Conservation (phyloP, 2,888 invertebrate genomes). For the Stratiomys singularior region DNA sequence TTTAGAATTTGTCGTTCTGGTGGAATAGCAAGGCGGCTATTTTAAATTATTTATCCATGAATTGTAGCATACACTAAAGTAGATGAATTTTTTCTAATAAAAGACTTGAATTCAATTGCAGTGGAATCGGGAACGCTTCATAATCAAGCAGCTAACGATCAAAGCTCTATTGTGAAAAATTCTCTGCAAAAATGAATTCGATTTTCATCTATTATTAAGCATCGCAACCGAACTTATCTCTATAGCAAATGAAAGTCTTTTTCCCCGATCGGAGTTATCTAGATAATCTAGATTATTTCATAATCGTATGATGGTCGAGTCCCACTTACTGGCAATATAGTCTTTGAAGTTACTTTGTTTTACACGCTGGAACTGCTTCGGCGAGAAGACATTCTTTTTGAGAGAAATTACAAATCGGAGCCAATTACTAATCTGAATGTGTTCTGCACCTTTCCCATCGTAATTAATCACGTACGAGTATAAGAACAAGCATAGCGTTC, state of each 20-base stretch:
- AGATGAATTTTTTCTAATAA: no score
- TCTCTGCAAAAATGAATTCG: not conserved
- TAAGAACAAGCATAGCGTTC: not conserved
- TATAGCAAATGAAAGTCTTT: not conserved
- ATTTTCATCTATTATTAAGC: not conserved
- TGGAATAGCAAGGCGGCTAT: no score
- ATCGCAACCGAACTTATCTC: not conserved
- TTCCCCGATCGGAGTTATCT: not conserved
- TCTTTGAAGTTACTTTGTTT: not conserved
- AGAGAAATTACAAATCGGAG: not conserved
- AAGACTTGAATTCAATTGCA: no score
- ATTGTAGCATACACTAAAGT: no score
- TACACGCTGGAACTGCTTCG: not conserved
- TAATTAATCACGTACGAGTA: not conserved
- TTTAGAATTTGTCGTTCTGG: no score
- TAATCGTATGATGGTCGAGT: not conserved
- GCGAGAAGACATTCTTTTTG: not conserved
- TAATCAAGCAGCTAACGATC: no score
- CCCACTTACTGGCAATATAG: not conserved
- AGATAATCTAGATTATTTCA: constrained; percentile 25
- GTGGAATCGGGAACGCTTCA: no score
- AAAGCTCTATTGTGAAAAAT: no score
- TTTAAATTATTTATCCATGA: no score
- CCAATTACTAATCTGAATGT: not conserved
- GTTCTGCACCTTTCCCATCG: not conserved